phyloP scores from a whole-genome alignment of 2,888 invertebrate species.

The Bugula neritina region DNA sequence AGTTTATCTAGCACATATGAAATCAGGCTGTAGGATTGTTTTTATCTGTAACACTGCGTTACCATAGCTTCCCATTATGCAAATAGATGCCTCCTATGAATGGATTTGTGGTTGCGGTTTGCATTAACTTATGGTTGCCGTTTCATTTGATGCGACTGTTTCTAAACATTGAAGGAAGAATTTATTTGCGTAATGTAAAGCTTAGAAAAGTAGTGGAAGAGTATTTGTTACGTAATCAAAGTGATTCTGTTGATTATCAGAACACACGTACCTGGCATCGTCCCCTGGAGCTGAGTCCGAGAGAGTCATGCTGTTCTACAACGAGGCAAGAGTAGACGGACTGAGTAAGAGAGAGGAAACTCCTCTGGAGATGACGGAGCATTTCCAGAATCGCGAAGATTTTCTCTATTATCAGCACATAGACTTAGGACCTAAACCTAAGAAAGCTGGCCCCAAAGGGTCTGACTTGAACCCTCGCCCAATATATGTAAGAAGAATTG shows the following conservation, averaged over 20 bases:
- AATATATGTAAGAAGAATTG: constrained; percentile 38
- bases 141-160: no score
- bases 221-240: constrained; percentile 17
- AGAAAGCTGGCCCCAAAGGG: constrained; percentile 51
- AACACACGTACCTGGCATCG: constrained; percentile 48
- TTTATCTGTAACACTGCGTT: no score
- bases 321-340: constrained; percentile 66
- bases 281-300: constrained; percentile 53
- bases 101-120: no score
- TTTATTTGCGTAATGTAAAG: no score
- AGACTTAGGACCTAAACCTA: constrained; percentile 47
- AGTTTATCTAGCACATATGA: no score
- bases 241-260: constrained; percentile 33
- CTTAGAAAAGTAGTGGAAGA: no score
- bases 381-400: constrained; percentile 49
- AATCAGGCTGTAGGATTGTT: no score
- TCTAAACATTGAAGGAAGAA: no score
- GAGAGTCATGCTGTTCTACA: constrained; percentile 60
- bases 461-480: constrained; percentile 36
- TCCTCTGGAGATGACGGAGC: constrained; percentile 49
- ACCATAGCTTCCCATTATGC: no score
- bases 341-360: constrained; percentile 56
- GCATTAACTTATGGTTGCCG: no score
- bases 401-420: constrained; percentile 49
- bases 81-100: no score